Conservation (phyloP, 2,888 invertebrate species). For the Nephrocerus scutellatus region DNA sequence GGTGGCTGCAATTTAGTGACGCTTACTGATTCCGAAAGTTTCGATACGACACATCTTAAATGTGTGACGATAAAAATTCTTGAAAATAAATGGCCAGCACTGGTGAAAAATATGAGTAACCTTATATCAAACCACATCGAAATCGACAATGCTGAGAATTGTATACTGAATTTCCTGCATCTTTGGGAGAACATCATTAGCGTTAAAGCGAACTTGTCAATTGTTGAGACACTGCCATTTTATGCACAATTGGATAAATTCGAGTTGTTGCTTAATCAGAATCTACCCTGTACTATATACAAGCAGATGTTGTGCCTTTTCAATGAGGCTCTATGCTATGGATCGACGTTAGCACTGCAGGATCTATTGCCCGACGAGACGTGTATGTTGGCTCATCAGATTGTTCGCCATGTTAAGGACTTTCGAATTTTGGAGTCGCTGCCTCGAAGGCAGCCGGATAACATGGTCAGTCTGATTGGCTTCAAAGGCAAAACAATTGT, state of each 20-base stretch:
- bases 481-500: slow-evolving; percentile 37
- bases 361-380: slow-evolving; percentile 84
- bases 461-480: slow-evolving; percentile 41
- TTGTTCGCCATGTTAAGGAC: slow-evolving; percentile 80
- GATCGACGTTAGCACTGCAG: slow-evolving; percentile 81
- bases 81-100: slow-evolving; percentile 75
- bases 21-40: slow-evolving; percentile 71
- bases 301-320: slow-evolving; percentile 77
- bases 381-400: slow-evolving; percentile 75
- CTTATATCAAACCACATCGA: slow-evolving; percentile 36
- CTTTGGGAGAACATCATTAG: slow-evolving; percentile 87
- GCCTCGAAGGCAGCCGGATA: slow-evolving; percentile 43
- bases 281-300: slow-evolving; percentile 76
- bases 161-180: slow-evolving; percentile 72
- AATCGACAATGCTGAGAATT: slow-evolving; percentile 54
- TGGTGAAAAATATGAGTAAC: slow-evolving; percentile 61
- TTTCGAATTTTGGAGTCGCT: slow-evolving; percentile 56
- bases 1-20: slow-evolving; percentile 41
- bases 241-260: slow-evolving; percentile 78
- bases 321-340: slow-evolving; percentile 86
- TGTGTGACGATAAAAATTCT: slow-evolving; percentile 77
- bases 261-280: slow-evolving; percentile 61
- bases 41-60: slow-evolving; percentile 80
- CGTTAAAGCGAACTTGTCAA: slow-evolving; percentile 81
- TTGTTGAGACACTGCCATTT: slow-evolving; percentile 82